Percentiles rank a stretch among this genome's conserved stretches.
Evolutionary conservation across 2,113 vertebrate species (phyloP).

Genomic region (Notothenia coriiceps): DNA sequence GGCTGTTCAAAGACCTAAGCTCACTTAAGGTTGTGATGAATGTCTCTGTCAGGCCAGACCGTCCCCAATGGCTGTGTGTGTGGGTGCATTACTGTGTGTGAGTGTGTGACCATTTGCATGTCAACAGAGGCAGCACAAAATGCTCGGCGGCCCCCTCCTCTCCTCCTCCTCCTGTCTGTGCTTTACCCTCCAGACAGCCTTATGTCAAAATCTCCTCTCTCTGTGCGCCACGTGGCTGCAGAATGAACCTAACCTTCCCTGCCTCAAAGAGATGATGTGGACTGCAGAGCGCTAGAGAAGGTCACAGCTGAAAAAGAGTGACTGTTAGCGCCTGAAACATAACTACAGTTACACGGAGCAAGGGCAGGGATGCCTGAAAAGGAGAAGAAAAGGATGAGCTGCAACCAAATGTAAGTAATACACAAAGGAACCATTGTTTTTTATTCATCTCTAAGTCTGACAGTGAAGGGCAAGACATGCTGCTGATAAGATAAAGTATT

Average conservation of each 20-base stretch:
- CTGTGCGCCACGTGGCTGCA: slow-evolving; percentile 40
- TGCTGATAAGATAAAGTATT: neutral
- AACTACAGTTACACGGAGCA: slow-evolving; percentile 6
- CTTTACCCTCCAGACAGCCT: slow-evolving; percentile 73
- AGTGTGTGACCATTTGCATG: slow-evolving; percentile 63
- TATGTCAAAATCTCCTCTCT: slow-evolving; percentile 58
- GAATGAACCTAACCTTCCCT: slow-evolving; percentile 48
- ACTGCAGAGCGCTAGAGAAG: slow-evolving; percentile 47
- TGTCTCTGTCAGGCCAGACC: slow-evolving; percentile 54
- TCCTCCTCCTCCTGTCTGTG: slow-evolving; percentile 27
- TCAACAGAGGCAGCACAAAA: slow-evolving; percentile 44
- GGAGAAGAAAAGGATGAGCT: slow-evolving; percentile 21
- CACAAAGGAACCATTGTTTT: neutral
- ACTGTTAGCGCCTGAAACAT: slow-evolving; percentile 50
- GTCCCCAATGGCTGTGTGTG: slow-evolving; percentile 39
- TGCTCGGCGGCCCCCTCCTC: slow-evolving; percentile 16
- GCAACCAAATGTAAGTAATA: slow-evolving; percentile 33
- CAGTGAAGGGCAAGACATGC: neutral
- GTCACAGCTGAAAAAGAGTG: slow-evolving; percentile 54
- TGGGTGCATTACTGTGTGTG: neutral
- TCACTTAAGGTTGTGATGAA: slow-evolving; percentile 72
- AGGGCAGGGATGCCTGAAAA: slow-evolving; percentile 39
- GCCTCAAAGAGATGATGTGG: slow-evolving; percentile 46
- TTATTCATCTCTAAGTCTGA: slow-evolving; percentile 1
- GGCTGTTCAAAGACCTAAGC: slow-evolving; percentile 62